Evolutionary conservation across 2,888 invertebrate genomes (phyloP).

Genomic region (Calliscelio sp.): DNA sequence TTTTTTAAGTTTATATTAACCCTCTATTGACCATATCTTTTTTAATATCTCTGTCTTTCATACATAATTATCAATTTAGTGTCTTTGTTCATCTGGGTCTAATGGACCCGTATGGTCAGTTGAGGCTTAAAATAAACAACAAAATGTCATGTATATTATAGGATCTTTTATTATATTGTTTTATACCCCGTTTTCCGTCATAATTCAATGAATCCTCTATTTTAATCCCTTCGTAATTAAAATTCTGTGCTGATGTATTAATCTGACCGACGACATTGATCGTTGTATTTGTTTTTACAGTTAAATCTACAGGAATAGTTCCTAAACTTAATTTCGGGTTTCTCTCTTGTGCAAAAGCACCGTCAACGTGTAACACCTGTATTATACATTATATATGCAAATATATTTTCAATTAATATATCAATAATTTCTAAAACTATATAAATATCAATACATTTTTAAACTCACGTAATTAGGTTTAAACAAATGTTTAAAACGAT

Average conservation of each 20-base stretch:
- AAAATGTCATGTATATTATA: no score
- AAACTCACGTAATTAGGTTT: background rate
- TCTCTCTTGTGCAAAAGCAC: conserved; percentile 2
- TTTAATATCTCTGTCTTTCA: no score
- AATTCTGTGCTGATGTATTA: background rate
- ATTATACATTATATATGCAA: background rate
- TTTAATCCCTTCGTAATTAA: background rate
- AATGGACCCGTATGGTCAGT: no score
- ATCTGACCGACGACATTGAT: background rate
- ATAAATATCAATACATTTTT: background rate
- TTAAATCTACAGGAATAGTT: conserved; percentile 9
- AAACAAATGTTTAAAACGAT: background rate
- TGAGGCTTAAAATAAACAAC: no score
- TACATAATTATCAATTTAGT: no score
- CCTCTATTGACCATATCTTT: no score
- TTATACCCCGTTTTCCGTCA: background rate
- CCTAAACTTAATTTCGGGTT: background rate
- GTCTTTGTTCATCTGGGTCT: no score
- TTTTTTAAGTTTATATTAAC: background rate
- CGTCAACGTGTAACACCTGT: conserved; percentile 11
- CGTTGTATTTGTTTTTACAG: background rate
- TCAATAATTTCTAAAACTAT: background rate
- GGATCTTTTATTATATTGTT: no score
- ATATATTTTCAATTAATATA: background rate
- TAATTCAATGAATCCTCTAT: background rate